Evolutionary conservation across 2,888 invertebrate genomes (phyloP).

Genomic region (Pelosia muscerda): DNA sequence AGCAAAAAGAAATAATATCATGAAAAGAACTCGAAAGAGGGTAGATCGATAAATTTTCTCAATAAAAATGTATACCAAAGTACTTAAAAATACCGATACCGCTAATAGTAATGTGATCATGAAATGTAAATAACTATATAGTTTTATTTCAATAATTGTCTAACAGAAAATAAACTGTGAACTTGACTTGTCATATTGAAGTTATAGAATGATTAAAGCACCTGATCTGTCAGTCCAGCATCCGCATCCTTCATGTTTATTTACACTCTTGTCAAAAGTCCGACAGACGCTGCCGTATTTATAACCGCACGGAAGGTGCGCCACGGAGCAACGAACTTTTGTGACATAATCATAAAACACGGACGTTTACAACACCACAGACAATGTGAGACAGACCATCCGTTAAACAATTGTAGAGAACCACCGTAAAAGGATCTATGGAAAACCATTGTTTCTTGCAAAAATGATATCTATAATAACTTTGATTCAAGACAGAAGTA

Average conservation of each 20-base stretch:
- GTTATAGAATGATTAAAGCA: not conserved
- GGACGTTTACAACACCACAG: constrained; percentile 51
- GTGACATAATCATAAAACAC: constrained; percentile 61
- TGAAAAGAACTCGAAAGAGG: too few species aligned
- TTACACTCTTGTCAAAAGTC: constrained; percentile 83
- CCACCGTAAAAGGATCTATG: constrained; percentile 66
- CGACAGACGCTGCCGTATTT: constrained; percentile 79
- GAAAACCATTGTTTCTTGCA: constrained; percentile 40
- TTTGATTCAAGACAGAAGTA: not conserved
- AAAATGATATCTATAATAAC: constrained; percentile 33
- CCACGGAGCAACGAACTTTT: constrained; percentile 77
- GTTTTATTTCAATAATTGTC: not conserved
- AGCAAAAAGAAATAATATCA: too few species aligned
- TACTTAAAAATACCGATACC: too few species aligned
- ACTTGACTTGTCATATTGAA: not conserved
- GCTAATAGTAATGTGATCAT: too few species aligned
- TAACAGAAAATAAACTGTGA: not conserved
- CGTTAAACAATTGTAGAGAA: constrained; percentile 54
- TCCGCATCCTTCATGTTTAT: constrained; percentile 74
- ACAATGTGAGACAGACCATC: constrained; percentile 64
- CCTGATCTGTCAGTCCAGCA: not conserved
- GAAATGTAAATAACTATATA: too few species aligned
- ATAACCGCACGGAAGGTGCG: constrained; percentile 82
- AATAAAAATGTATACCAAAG: too few species aligned
- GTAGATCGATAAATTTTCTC: too few species aligned